phyloP scores from a whole-genome alignment of 2,888 invertebrate genomes.

The Acleris laterana region DNA sequence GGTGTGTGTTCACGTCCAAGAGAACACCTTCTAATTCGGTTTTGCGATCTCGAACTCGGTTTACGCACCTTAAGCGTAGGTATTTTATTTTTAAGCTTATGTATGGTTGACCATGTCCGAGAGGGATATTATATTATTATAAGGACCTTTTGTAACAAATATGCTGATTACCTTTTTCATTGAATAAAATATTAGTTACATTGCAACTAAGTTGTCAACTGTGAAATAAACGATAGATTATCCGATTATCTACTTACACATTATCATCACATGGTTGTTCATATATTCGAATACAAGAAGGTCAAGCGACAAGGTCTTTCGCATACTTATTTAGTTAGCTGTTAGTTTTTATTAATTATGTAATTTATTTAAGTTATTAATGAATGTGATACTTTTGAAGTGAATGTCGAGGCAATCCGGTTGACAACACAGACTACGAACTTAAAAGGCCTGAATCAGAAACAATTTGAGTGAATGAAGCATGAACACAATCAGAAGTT shows the following conservation, averaged over 20 bases:
- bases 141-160: too few species aligned
- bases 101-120: too few species aligned
- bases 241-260: slow-evolving; percentile 20
- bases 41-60: too few species aligned
- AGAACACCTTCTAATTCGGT: too few species aligned
- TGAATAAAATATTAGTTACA: too few species aligned
- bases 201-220: not conserved
- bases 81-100: too few species aligned
- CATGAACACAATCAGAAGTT: too few species aligned
- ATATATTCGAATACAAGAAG: slow-evolving; percentile 20
- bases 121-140: too few species aligned
- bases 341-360: not conserved
- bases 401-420: slow-evolving; percentile 2
- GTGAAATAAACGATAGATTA: slow-evolving; percentile 11
- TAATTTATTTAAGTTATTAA: not conserved
- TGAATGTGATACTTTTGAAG: not conserved
- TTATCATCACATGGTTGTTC: slow-evolving; percentile 6
- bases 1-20: too few species aligned
- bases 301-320: slow-evolving; percentile 25
- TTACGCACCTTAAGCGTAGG: too few species aligned
- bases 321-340: slow-evolving; percentile 1
- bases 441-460: not conserved
- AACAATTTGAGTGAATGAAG: too few species aligned
- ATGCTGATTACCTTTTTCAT: too few species aligned
- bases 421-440: not conserved